Evolutionary conservation across 2,888 invertebrate genomes (phyloP), one percentile per base, ranked within the genome.

Genomic region (Drosophila putrida): DNA sequence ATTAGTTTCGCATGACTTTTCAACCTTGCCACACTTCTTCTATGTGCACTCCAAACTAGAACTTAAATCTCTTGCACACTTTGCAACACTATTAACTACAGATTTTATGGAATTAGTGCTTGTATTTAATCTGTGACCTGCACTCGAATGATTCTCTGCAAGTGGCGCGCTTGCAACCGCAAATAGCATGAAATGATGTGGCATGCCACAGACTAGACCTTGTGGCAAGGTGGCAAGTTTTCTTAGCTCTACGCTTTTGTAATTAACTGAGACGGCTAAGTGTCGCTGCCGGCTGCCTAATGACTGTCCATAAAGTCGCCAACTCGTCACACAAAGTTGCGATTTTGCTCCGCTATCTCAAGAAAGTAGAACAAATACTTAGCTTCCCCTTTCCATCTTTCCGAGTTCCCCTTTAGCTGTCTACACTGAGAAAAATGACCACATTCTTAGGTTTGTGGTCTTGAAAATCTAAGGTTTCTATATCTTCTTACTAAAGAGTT

Each of bases 241-340:
- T 35, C 60, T 76, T 60, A 27, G 44, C 63, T 63, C 47, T 39
- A 49, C 41, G 44, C 64, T 46, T 71, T 79, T 84, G 88, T 87
- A 85, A 85, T 85, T 85, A 85, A 85, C 85, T 73, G 80, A 80
- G 79, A 74, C 63, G 71, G 73, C 76, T 71, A 84, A 84, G 85
- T 85, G 84, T 82, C 78, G 82, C 78, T 76, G 65, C 71, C 66
- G 73, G 72, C 70, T 89, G 87, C 82, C 86, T 89, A 90, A 90
- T 89, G 90, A 88, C 88, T 85, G 78, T 80, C 83, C 88, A 90
- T 88, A 90, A 90, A 89, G 81, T 82, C 84, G 71, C 70, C 69
- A 59, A 67, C 31, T 71, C 51, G 67, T 71, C 47, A 68, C 66
- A 65, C 62, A 71, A 71, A 75, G 60, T 78, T 74, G 79, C 59